Evolutionary conservation across 2,113 vertebrate genomes (phyloP), one percentile per base, ranked within the genome.

Genomic region (Tinamus guttatus): DNA sequence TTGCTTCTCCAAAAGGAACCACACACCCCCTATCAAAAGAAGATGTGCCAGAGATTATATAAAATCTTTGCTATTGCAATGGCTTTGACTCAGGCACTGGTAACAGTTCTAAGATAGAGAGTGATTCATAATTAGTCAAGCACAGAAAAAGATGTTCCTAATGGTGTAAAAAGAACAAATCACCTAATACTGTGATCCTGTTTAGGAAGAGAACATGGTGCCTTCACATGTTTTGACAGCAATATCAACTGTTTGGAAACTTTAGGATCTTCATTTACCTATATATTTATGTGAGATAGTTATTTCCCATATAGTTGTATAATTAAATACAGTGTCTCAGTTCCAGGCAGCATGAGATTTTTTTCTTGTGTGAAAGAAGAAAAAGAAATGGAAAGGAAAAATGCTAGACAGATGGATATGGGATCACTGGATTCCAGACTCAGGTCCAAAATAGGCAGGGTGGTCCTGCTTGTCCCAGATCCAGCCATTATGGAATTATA

Each of bases 11-110:
- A 91, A 91, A 75, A 96, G 85, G 86, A 85, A 90, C 20, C 67
- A 9, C n/a, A 30, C 25, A 8, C 21, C 8, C n/a, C 25, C 52
- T 71, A 14, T 56, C 34, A 40, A 12, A 12, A 56, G 82, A 56
- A 92, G 28, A 45, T 3, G 1, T 6, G 20, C n/a, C 22, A 30
- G 28, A 67, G 21, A 17, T 0, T 1, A 28, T 60, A n/a, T 30
- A 76, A 81, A 95, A n/a, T 38, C 76, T 34, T 71, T 92, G 76
- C 90, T 95, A 87, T 96, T 94, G n/a, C 77, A 36, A 28, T 54
- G 21, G 2, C 51, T 71, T 91, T 92, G 81, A 88, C 62, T 95
- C 93, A 96, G 83, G 60, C 74, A 22, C 62, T 86, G 63, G 62
- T 20, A 40, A 68, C 77, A 86, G 30, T 47, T 84, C 81, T 38